Conservation (phyloP, 2,888 invertebrate species). For the Phaedon cochleariae region DNA sequence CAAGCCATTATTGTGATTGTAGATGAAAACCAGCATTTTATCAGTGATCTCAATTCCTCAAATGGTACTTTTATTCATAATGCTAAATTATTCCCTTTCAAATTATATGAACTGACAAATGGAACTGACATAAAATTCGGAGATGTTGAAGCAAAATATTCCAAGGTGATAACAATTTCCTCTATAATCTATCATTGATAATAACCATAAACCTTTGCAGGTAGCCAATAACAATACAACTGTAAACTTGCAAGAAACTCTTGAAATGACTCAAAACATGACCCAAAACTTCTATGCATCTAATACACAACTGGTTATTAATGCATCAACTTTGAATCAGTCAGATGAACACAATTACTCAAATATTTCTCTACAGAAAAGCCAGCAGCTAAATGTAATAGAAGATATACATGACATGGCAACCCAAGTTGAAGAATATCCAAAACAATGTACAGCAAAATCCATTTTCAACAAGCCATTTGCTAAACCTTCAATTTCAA, state of each 20-base stretch:
- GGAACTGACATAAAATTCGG: slow-evolving; percentile 50
- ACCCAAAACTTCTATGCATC: slow-evolving; percentile 48
- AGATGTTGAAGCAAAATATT: slow-evolving; percentile 44
- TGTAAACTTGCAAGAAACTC: slow-evolving; percentile 17
- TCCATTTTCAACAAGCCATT: not conserved
- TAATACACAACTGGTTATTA: slow-evolving; percentile 45
- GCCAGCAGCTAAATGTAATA: not conserved
- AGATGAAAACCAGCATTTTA: slow-evolving; percentile 51
- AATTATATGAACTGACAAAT: slow-evolving; percentile 50
- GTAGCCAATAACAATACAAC: slow-evolving; percentile 17
- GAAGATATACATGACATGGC: slow-evolving; percentile 33
- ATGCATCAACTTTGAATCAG: slow-evolving; percentile 1
- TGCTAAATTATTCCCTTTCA: slow-evolving; percentile 48
- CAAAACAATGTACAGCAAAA: not conserved
- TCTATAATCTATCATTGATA: not conserved
- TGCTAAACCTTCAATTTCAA: not conserved
- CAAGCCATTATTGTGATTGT: slow-evolving; percentile 57
- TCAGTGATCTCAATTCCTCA: slow-evolving; percentile 57
- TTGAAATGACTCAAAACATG: slow-evolving; percentile 42
- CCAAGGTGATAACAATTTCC: slow-evolving; percentile 32
- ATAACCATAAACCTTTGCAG: slow-evolving; percentile 10
- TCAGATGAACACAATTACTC: slow-evolving; percentile 12
- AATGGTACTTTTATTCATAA: slow-evolving; percentile 54
- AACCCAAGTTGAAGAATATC: slow-evolving; percentile 34
- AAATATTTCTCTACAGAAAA: not conserved